A percentile compares a stretch with the other conserved stretches of the same genome.
Evolutionary conservation across 2,888 invertebrate species (phyloP).

Genomic region (Papilio demoleus): DNA sequence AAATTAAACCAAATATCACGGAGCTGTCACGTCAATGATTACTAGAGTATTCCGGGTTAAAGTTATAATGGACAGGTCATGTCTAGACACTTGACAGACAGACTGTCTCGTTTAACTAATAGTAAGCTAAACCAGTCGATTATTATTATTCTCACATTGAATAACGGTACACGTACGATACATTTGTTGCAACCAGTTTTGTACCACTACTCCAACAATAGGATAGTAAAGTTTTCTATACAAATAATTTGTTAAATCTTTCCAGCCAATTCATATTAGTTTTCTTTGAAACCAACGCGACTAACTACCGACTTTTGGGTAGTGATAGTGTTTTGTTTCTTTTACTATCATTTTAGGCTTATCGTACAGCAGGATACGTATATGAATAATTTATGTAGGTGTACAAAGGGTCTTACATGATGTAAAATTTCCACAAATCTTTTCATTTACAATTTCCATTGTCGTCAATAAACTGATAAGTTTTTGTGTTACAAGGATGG

Average conservation of each 20-base stretch:
- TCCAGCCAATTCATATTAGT: background rate
- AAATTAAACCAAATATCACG: background rate
- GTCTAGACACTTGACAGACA: slow-evolving; percentile 34
- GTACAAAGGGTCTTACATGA: no score
- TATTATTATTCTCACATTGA: slow-evolving; percentile 23
- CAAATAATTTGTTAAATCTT: background rate
- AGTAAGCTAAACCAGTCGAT: slow-evolving; percentile 8
- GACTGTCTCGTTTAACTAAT: slow-evolving; percentile 22
- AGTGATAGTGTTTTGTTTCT: background rate
- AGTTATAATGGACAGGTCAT: background rate
- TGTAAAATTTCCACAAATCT: no score
- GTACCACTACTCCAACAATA: background rate
- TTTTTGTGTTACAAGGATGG: no score
- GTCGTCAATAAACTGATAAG: no score
- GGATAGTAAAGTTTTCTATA: background rate
- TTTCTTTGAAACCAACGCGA: background rate
- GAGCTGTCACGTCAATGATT: background rate
- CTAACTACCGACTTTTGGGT: background rate
- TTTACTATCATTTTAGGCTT: no score
- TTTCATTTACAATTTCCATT: no score
- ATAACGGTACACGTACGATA: background rate
- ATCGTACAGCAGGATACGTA: no score
- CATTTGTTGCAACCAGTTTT: background rate
- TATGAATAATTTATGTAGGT: no score
- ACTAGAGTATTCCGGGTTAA: background rate